Evolutionary conservation across 2,797 vertebrate species (phyloP).

Genomic region (Pseudochaenichthys georgianus): DNA sequence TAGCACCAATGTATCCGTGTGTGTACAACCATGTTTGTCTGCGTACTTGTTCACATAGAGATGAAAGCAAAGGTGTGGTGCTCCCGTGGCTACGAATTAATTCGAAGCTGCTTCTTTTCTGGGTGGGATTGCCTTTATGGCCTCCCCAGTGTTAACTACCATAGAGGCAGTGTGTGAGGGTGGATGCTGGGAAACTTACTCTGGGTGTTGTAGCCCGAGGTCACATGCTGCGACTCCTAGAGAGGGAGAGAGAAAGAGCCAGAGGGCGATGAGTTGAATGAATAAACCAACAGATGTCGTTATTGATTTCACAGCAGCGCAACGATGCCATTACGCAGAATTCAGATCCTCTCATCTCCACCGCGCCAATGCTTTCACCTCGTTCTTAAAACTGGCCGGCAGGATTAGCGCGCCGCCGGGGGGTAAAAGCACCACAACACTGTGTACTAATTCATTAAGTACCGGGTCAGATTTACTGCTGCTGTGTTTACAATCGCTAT

Average conservation of each 20-base stretch:
- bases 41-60: conserved; percentile 18
- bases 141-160: conserved; percentile 48
- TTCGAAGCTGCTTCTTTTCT: conserved; percentile 34
- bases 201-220: conserved; percentile 94
- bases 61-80: conserved; percentile 32
- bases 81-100: conserved; percentile 32
- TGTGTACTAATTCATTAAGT: conserved; percentile 52
- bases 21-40: conserved; percentile 27
- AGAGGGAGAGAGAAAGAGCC: conserved; percentile 62
- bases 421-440: conserved; percentile 23
- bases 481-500: conserved; percentile 36
- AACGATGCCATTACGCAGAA: conserved; percentile 47
- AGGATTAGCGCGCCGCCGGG: conserved; percentile 47
- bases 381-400: conserved; percentile 48
- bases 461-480: conserved; percentile 46
- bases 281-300: conserved; percentile 76
- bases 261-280: conserved; percentile 69
- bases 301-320: conserved; percentile 76
- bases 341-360: conserved; percentile 51
- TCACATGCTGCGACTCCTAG: conserved; percentile 94
- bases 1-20: conserved; percentile 1
- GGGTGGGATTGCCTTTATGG: conserved; percentile 36
- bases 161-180: conserved; percentile 27
- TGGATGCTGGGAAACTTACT: conserved; percentile 88
- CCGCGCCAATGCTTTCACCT: conserved; percentile 24